Percentiles rank a stretch among this genome's conserved stretches.
phyloP scores from a whole-genome alignment of 2,113 vertebrate genomes.

The Esox niger region DNA sequence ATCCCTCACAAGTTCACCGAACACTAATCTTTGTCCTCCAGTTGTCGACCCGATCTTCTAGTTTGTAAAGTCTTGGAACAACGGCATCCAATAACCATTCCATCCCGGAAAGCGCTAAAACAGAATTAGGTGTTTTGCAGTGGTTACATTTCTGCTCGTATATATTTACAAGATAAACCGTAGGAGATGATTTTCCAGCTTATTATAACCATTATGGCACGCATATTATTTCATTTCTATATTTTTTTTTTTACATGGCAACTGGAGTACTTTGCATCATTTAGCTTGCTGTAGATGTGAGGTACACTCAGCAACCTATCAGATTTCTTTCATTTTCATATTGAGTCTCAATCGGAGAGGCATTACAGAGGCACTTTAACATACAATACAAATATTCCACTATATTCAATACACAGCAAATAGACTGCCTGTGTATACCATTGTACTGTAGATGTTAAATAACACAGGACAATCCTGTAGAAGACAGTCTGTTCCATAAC shows the following conservation, averaged over 20 bases:
- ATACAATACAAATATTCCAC: no score
- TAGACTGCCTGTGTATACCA: no score
- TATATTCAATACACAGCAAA: no score
- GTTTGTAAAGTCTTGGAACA: conserved; percentile 21
- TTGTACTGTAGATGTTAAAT: no score
- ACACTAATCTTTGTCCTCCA: conserved; percentile 1
- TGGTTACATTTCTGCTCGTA: conserved; percentile 4
- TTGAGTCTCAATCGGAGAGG: background rate
- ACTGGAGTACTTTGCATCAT: conserved; percentile 33
- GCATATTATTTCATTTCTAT: conserved; percentile 27
- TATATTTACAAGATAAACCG: conserved; percentile 52
- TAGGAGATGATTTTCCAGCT: conserved; percentile 17
- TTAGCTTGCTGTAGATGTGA: conserved; percentile 31
- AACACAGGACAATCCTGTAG: no score
- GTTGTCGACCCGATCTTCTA: background rate
- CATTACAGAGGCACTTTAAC: conserved; percentile 27
- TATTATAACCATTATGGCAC: conserved; percentile 35
- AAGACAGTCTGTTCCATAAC: no score
- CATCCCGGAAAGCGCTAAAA: conserved; percentile 41
- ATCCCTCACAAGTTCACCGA: background rate
- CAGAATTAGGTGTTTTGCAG: conserved; percentile 42
- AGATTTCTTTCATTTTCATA: conserved; percentile 23
- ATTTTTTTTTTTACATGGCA: conserved; percentile 24
- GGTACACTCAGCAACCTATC: conserved; percentile 27
- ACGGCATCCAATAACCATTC: conserved; percentile 38